Base-by-base conservation (phyloP, 2,888 invertebrate species). In the Lasius platythorax region DNA sequence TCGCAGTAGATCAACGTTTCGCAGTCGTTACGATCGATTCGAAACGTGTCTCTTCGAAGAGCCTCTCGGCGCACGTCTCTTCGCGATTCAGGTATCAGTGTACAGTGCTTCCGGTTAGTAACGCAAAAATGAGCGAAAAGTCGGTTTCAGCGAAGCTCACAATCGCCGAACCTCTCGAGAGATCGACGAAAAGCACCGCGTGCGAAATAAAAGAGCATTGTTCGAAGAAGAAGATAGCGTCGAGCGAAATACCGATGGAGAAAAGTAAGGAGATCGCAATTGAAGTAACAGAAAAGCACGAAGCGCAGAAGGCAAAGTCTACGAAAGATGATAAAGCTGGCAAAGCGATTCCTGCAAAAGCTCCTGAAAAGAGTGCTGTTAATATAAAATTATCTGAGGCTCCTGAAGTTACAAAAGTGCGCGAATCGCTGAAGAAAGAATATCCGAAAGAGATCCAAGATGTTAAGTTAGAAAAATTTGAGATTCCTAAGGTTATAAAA, bases 101-200 rank as follows among this genome's bases (percentile, higher is more conserved):
- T 15, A 53, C 53, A 67, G n/a, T 9, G 23, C 53, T 11, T 37
- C 8, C 61, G 23, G 4, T 64, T n/a, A 18, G 3, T 37, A 15
- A 28, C 28, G n/a, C 40, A 18, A 78, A 68, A 70, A 78, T 78
- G 76, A 76, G 68, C 40, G n/a, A 28, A 3, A 76, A 30, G n/a
- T 0, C 2, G 6, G 8, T 23, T 4, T 5, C 18, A 64, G 0
- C 23, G 3, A 53, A 63, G 18, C 12, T 1, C 6, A 0, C 15
- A 23, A 15, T 23, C 43, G 12, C 37, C 50, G n/a, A 74, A 61
- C 43, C 9, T 15, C 3, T 5, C 6, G 50, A 64, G 11, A 46
- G 6, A 67, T 37, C 11, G 30, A 56, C 11, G 30, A 56, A n/a
- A 9, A 6, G 40, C 1, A 2, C 4, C 18, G 72, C 1, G n/a